Conservation (phyloP, 2,888 invertebrate genomes). For the Desoria tigrina region DNA sequence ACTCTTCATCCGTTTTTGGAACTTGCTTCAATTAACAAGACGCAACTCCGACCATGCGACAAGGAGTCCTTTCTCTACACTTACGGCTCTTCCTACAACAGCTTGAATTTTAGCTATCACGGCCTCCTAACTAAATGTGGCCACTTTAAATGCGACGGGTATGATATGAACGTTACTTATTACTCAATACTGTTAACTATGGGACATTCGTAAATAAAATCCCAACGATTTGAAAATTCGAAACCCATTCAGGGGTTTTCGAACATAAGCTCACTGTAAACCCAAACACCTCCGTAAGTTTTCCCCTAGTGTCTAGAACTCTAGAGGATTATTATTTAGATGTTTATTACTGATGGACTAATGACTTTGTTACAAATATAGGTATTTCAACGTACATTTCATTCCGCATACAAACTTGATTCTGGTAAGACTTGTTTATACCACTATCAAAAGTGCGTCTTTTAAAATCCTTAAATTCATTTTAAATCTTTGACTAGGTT, state of each 20-base stretch:
- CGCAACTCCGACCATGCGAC: constrained; percentile 82
- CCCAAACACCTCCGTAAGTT: no score
- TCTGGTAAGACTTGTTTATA: no score
- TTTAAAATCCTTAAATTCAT: no score
- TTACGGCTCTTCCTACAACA: constrained; percentile 64
- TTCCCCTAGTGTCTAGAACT: no score
- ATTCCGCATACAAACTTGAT: constrained; percentile 87
- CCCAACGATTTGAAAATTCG: background rate
- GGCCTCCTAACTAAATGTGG: constrained; percentile 72
- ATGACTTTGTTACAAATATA: constrained; percentile 57
- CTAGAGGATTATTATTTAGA: no score
- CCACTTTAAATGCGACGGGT: constrained; percentile 72
- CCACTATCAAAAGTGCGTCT: no score
- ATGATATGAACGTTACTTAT: constrained; percentile 33
- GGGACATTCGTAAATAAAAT: background rate
- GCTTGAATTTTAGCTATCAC: constrained; percentile 85
- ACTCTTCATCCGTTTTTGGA: constrained; percentile 46
- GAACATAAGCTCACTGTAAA: background rate
- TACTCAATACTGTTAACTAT: background rate
- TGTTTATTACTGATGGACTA: no score
- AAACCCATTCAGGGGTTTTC: background rate
- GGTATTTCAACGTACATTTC: constrained; percentile 89
- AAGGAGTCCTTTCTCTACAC: constrained; percentile 71
- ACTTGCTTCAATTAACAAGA: constrained; percentile 62
- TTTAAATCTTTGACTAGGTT: no score